Base-by-base conservation (phyloP, 2,888 invertebrate species). In the Leptinotarsa juncta region DNA sequence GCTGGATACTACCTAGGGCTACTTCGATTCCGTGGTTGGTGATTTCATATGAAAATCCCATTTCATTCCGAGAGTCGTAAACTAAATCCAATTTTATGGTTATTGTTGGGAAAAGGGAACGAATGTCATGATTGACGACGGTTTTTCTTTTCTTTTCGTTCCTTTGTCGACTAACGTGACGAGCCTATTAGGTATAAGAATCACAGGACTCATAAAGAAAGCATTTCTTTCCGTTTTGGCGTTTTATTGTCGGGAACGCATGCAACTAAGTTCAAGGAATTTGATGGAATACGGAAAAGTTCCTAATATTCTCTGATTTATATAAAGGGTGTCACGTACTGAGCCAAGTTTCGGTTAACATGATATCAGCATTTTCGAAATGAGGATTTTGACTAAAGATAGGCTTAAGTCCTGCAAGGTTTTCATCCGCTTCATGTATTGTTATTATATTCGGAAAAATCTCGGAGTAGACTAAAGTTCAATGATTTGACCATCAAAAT, bases 1-100 rank as follows among this genome's bases (percentile, higher is more conserved):
- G 62, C 10, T 18, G 62, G n/a, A 60, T 15, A 42, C 42, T 42
- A 42, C 60, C 12, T 20, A 12, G 4, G 26, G 20, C 23, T 60
- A 60, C 10, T 60, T 60, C 26, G 20, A 1, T 60, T 2, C 23
- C 62, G 32, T 57, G 57, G 18, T 7, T 0, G n/a, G 62, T 32
- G 26, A 42, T 62, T 62, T n/a, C 42, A 10, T 62, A 62, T 42
- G 62, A 42, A 62, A 62, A 62, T 62, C 62, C 42, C 62, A 62
- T 26, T 62, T 62, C 16, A 26, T 62, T 42, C 32, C 42, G 62
- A 62, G 1, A 32, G 32, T 62, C 62, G 26, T 62, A 42, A 42
- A 62, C 42, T 18, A 18, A 32, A 62, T 62, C 62, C 32, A 32
- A n/a, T 26, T 62, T 62, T 62, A 62, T 32, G 62, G 18, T 62